Evolutionary conservation across 1,140 invertebrate species (phyloP), one percentile per base, ranked within the genome.

Genomic region (Gryon sp.): DNA sequence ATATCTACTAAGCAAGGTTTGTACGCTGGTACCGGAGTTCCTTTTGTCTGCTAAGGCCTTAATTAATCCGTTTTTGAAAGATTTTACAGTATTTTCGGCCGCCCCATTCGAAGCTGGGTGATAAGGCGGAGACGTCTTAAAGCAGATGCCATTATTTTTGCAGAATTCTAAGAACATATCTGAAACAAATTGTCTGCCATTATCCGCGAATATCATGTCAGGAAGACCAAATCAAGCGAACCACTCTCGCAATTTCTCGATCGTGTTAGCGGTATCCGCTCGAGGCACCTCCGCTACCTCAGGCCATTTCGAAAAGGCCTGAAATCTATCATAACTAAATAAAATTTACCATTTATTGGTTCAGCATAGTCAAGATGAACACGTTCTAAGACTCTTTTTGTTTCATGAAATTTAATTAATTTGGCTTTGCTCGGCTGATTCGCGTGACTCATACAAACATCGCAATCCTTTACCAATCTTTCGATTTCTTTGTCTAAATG

Each of bases 41-140:
- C 18, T 46, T 7, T 8, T 12, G 12, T 77, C 66, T 2, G 38
- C 28, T 24, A 81, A 30, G 6, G 68, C 55, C 60, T 75, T 74
- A 1, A 43, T 63, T 18, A 84, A 45, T 3, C 59, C 69, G 22
- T 8, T 70, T 69, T 85, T 86, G 18, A 85, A 79, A 12, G 57
- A 65, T 43, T 78, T 76, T 2, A 84, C 81, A 1, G 76, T 41
- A 45, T 84, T 83, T 75, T 85, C 80, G 11, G 81, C 80, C 7
- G 68, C 66, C 1, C 80, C 80, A 76, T 85, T 86, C 12, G 82
- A 75, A 0, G 76, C 65, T 38, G 78, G 78, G 53, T 83, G 79
- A 69, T 80, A 82, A 14, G 82, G 72, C 6, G 82, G 48, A 18
- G 72, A 69, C 20, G 66, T 77, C 14, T 55, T 28, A 28, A 75